phyloP scores from a whole-genome alignment of 1,140 invertebrate genomes.

The Cardiocondyla obscurior region DNA sequence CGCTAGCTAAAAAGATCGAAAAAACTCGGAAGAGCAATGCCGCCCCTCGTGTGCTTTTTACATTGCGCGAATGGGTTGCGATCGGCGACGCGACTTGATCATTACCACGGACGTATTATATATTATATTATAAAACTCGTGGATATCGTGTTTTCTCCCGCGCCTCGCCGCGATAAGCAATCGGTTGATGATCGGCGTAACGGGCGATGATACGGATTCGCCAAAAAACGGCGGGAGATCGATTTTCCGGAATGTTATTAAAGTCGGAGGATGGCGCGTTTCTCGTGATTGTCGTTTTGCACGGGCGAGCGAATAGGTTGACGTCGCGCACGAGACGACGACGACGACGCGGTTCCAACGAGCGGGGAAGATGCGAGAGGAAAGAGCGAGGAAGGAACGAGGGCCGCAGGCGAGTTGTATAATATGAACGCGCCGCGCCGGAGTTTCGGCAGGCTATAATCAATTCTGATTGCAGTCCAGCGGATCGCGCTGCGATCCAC shows the following conservation, averaged over 20 bases:
- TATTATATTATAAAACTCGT: slow-evolving; percentile 29
- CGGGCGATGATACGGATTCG: background rate
- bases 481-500: slow-evolving; percentile 80
- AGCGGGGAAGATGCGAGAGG: slow-evolving; percentile 64
- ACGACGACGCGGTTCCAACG: slow-evolving; percentile 30
- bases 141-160: slow-evolving; percentile 12
- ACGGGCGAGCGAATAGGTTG: slow-evolving; percentile 59
- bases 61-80: slow-evolving; percentile 35
- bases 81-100: slow-evolving; percentile 44
- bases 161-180: background rate
- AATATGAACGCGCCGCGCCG: slow-evolving; percentile 79
- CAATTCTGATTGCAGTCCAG: slow-evolving; percentile 83
- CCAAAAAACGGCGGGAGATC: background rate
- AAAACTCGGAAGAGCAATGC: slow-evolving; percentile 38
- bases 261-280: background rate
- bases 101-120: slow-evolving; percentile 48
- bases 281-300: background rate
- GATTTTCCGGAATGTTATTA: slow-evolving; percentile 24
- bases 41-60: slow-evolving; percentile 55
- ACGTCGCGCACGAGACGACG: slow-evolving; percentile 66
- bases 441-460: slow-evolving; percentile 84
- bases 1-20: slow-evolving; percentile 35
- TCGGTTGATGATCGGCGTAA: background rate
- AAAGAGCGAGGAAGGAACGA: slow-evolving; percentile 61
- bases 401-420: slow-evolving; percentile 80